Evolutionary conservation across 2,888 invertebrate species (phyloP).

Genomic region (Atrina japonica): DNA sequence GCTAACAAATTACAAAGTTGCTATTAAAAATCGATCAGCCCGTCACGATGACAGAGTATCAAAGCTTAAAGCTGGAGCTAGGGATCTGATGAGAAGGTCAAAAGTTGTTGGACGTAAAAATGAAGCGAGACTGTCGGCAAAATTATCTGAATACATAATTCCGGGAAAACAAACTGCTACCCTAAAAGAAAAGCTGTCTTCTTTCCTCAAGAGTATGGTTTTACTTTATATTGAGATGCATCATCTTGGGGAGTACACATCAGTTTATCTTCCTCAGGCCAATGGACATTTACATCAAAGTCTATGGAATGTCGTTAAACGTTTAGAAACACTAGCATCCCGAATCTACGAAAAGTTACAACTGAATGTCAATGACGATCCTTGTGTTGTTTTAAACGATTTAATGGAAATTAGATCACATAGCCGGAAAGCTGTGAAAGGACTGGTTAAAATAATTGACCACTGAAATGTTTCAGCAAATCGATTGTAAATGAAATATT

Average conservation of each 20-base stretch:
- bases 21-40: constrained; percentile 6
- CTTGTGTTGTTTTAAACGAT: not conserved
- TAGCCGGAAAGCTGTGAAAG: constrained; percentile 5
- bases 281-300: not conserved
- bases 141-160: too few relatives aligned
- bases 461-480: not conserved
- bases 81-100: too few relatives aligned
- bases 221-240: constrained; percentile 53
- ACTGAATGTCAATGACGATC: not conserved
- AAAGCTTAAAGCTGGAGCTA: too few relatives aligned
- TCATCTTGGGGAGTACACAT: constrained; percentile 53
- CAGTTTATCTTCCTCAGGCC: constrained; percentile 42
- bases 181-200: constrained; percentile 14
- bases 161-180: too few relatives aligned
- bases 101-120: too few relatives aligned
- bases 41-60: not conserved
- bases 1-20: not conserved
- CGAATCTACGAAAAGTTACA: constrained; percentile 3
- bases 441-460: constrained; percentile 12
- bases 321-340: constrained; percentile 10
- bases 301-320: not conserved
- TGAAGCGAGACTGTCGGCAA: too few relatives aligned
- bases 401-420: not conserved
- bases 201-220: constrained; percentile 46
- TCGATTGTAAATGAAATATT: too few relatives aligned